These are phyloP conservation scores for Drosophila subquinaria DNA, from an alignment of 2,888 invertebrate genomes.

Conservation along the genomic window DNA sequence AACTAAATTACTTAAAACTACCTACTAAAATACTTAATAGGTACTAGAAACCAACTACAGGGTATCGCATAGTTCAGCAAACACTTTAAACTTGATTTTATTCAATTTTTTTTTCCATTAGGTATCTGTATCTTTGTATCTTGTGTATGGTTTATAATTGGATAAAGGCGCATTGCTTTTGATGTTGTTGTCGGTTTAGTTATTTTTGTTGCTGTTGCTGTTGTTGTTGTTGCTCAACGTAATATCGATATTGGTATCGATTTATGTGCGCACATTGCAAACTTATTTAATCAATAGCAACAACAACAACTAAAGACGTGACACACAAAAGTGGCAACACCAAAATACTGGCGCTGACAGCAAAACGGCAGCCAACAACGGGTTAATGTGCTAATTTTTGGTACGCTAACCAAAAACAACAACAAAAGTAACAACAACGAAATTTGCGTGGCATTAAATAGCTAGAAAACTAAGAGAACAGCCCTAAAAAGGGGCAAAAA, in stretches of 20 bases:
- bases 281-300: slow-evolving; percentile 76
- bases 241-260: slow-evolving; percentile 60
- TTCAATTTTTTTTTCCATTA: slow-evolving; percentile 22
- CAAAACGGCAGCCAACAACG: slow-evolving; percentile 53
- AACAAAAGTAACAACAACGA: slow-evolving; percentile 2
- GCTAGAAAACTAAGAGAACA: slow-evolving; percentile 23
- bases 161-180: slow-evolving; percentile 54
- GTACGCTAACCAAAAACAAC: slow-evolving; percentile 30
- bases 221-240: slow-evolving; percentile 27
- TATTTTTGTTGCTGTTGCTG: slow-evolving; percentile 24
- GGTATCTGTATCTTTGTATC: slow-evolving; percentile 24
- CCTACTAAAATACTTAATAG: too few species aligned
- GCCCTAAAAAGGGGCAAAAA: background rate
- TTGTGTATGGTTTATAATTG: slow-evolving; percentile 60
- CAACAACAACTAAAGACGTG: slow-evolving; percentile 37
- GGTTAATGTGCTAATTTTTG: slow-evolving; percentile 79
- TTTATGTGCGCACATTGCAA: slow-evolving; percentile 45
- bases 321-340: slow-evolving; percentile 41
- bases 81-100: background rate
- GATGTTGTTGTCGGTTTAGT: slow-evolving; percentile 30
- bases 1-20: too few species aligned
- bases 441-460: slow-evolving; percentile 39
- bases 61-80: slow-evolving; percentile 1
- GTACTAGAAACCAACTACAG: background rate
- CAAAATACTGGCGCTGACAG: slow-evolving; percentile 24